These are phyloP conservation scores for Sebastes baramenuke DNA, from an alignment of 2,797 vertebrate genomes.

Conservation along the genomic window DNA sequence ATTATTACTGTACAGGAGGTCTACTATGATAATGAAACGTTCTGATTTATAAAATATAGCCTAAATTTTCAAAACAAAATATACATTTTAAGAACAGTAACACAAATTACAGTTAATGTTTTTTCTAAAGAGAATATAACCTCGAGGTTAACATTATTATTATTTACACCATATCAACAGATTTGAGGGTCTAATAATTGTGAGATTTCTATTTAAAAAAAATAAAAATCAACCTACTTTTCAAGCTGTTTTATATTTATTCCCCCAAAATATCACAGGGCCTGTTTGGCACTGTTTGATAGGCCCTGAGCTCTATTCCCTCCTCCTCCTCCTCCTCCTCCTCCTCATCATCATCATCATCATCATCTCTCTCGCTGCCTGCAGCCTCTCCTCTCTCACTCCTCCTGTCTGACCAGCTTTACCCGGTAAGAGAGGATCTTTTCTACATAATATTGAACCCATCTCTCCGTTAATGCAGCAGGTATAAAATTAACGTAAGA, in stretches of 20 bases:
- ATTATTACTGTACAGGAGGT: neutral
- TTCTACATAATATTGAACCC: neutral
- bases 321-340: slow-evolving; percentile 39
- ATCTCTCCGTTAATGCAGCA: neutral
- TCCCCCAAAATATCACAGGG: slow-evolving; percentile 27
- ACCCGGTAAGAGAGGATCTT: slow-evolving; percentile 48
- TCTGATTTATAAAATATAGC: neutral
- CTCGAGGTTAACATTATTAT: neutral
- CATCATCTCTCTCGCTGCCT: slow-evolving; percentile 44
- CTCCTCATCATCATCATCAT: slow-evolving; percentile 15
- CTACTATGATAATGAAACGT: too few relatives aligned
- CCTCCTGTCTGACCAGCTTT: slow-evolving; percentile 51
- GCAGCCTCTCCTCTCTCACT: slow-evolving; percentile 43
- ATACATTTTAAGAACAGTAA: neutral
- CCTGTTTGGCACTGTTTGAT: slow-evolving; percentile 61
- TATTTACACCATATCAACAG: neutral
- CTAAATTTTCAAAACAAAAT: neutral
- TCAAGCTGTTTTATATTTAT: slow-evolving; percentile 15
- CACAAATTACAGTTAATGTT: neutral
- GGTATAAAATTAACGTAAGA: neutral
- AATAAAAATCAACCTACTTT: slow-evolving; percentile 3
- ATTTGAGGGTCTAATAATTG: neutral
- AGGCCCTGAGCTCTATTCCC: slow-evolving; percentile 56
- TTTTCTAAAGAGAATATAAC: neutral
- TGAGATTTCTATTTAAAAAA: neutral